A percentile compares a stretch with the other conserved stretches of the same genome.
These are phyloP conservation scores for Phaonia tiefii DNA, from an alignment of 2,888 invertebrate genomes.

Conservation along the genomic window DNA sequence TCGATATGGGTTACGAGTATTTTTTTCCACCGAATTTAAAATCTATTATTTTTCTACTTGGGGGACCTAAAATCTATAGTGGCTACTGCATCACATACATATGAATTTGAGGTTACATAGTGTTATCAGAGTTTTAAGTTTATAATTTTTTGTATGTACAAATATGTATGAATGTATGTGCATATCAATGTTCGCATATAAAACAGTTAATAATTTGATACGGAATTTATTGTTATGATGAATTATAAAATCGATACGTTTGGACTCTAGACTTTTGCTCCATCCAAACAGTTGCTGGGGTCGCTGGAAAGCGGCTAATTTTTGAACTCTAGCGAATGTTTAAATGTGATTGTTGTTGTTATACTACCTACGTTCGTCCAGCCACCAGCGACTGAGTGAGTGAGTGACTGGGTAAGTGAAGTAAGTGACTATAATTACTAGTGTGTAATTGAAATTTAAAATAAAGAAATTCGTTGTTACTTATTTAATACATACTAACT, in stretches of 20 bases:
- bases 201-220: slow-evolving; percentile 53
- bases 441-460: slow-evolving; percentile 22
- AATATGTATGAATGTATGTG: too few species aligned
- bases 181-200: slow-evolving; percentile 27
- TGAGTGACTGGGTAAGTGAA: neutral
- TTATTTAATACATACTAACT: too few species aligned
- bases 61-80: too few species aligned
- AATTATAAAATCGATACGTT: slow-evolving; percentile 66
- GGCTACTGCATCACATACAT: too few species aligned
- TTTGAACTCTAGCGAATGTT: slow-evolving; percentile 27
- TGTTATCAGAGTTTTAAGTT: too few species aligned
- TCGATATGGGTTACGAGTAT: too few species aligned
- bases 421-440: slow-evolving; percentile 32
- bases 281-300: slow-evolving; percentile 50
- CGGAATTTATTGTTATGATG: slow-evolving; percentile 53
- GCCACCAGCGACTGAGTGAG: neutral
- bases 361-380: neutral
- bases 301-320: slow-evolving; percentile 39
- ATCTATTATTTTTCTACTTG: too few species aligned
- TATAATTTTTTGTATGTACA: too few species aligned
- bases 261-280: slow-evolving; percentile 66
- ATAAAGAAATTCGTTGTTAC: slow-evolving; percentile 35
- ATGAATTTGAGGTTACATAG: too few species aligned
- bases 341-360: neutral
- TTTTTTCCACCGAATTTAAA: too few species aligned